Conservation (phyloP, 1,140 invertebrate species). For the Anadara kagoshimensis region DNA sequence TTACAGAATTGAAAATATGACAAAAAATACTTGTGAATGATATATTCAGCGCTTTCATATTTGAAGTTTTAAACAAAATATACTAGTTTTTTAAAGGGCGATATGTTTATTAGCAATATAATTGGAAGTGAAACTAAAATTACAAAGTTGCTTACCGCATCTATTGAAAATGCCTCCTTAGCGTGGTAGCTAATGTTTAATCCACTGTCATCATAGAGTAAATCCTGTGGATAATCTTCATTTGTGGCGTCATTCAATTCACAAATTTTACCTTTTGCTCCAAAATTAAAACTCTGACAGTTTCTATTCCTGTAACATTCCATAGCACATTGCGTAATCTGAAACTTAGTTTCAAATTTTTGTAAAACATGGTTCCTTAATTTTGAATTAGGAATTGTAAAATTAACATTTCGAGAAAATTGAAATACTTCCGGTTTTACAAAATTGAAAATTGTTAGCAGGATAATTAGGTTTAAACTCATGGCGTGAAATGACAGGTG, state of each 20-base stretch:
- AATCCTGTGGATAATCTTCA: constrained; percentile 30
- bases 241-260: constrained; percentile 48
- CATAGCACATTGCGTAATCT: constrained; percentile 50
- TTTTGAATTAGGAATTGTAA: constrained; percentile 29
- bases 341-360: constrained; percentile 35
- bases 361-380: constrained; percentile 39
- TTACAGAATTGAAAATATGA: no score
- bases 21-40: no score
- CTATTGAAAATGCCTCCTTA: constrained; percentile 46
- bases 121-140: no score
- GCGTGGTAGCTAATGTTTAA: constrained; percentile 38
- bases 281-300: constrained; percentile 54
- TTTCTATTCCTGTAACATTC: constrained; percentile 40
- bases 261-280: constrained; percentile 32
- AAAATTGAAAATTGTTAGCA: no score
- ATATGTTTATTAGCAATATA: no score
- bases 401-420: constrained; percentile 37
- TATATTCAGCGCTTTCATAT: no score
- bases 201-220: constrained; percentile 13
- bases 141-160: constrained; percentile 39
- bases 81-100: no score
- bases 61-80: no score
- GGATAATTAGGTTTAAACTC: no score
- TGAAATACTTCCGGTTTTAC: background rate
- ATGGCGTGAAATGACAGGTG: no score